A percentile compares a stretch with the other conserved stretches of the same genome.
These are phyloP conservation scores for Carapus acus DNA, from an alignment of 2,797 vertebrate genomes.

Conservation along the genomic window DNA sequence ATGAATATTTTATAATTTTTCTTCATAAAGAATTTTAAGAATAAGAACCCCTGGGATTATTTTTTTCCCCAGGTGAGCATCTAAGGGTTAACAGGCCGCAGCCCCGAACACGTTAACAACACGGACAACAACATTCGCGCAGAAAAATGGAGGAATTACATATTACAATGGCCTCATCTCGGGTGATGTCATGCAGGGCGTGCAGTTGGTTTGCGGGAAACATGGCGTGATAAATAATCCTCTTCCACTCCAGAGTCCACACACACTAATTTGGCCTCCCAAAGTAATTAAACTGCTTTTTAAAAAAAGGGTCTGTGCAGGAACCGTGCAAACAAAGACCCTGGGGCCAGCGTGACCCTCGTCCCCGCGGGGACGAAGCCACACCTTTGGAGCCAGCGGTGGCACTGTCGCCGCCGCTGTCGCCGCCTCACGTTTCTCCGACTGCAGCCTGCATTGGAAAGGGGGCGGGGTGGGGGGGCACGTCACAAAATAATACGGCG, in stretches of 20 bases:
- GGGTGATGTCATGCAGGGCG: background rate
- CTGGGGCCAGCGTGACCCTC: background rate
- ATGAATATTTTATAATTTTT: too few relatives aligned
- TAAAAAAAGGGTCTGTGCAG: background rate
- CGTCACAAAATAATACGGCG: slow-evolving; percentile 48
- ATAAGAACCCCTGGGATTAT: too few relatives aligned
- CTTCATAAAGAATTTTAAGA: too few relatives aligned
- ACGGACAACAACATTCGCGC: too few relatives aligned
- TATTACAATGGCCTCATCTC: background rate
- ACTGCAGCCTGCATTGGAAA: slow-evolving; percentile 20
- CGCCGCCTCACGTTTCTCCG: slow-evolving; percentile 17
- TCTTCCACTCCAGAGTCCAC: background rate
- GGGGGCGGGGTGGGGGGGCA: too few relatives aligned
- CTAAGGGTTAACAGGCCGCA: too few relatives aligned
- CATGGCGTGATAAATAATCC: background rate
- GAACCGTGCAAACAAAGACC: slow-evolving; percentile 3
- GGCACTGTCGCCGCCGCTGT: slow-evolving; percentile 2
- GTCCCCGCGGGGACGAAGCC: slow-evolving; percentile 17
- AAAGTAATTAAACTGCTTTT: background rate
- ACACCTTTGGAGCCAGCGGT: too few relatives aligned
- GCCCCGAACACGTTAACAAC: too few relatives aligned
- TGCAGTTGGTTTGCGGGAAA: background rate
- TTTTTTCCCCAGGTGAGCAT: too few relatives aligned
- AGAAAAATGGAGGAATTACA: too few relatives aligned
- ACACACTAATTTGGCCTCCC: background rate